Conservation (phyloP, 2,888 invertebrate genomes). For the Ormia ochracea region DNA sequence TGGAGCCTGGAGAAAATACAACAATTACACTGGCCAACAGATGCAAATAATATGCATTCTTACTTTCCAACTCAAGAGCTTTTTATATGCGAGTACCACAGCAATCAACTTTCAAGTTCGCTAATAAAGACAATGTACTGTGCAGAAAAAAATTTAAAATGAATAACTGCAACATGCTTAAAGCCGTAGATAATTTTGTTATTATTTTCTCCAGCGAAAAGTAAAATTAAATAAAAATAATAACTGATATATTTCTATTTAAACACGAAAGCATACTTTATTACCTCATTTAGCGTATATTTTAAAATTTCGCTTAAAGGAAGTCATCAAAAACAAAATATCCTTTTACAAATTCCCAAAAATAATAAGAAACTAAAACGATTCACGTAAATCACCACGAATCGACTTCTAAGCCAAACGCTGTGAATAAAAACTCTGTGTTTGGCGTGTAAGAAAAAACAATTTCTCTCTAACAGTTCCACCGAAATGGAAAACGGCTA, state of each 20-base stretch:
- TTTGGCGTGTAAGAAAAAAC: not conserved
- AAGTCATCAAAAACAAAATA: slow-evolving; percentile 27
- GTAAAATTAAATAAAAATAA: not conserved
- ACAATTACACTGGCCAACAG: too few species aligned
- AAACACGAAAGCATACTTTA: slow-evolving; percentile 50
- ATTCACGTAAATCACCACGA: slow-evolving; percentile 23
- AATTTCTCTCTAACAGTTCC: slow-evolving; percentile 39
- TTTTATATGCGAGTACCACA: not conserved
- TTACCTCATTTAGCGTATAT: slow-evolving; percentile 52
- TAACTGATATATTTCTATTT: slow-evolving; percentile 29
- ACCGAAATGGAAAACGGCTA: slow-evolving; percentile 37
- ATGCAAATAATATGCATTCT: not conserved
- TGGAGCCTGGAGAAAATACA: too few species aligned
- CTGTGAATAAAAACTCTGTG: not conserved
- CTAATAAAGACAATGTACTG: slow-evolving; percentile 46
- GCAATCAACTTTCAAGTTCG: not conserved
- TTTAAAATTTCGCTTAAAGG: slow-evolving; percentile 47
- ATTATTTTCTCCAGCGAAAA: not conserved
- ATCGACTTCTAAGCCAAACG: slow-evolving; percentile 9
- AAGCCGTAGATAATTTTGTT: slow-evolving; percentile 27
- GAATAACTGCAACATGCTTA: slow-evolving; percentile 5
- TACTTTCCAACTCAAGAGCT: not conserved
- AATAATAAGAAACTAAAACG: slow-evolving; percentile 15
- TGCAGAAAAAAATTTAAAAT: not conserved
- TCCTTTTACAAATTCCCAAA: slow-evolving; percentile 23